A percentile compares a stretch with the other conserved stretches of the same genome.
Evolutionary conservation across 2,113 vertebrate genomes (phyloP).

Genomic region (Fregetta grallaria): DNA sequence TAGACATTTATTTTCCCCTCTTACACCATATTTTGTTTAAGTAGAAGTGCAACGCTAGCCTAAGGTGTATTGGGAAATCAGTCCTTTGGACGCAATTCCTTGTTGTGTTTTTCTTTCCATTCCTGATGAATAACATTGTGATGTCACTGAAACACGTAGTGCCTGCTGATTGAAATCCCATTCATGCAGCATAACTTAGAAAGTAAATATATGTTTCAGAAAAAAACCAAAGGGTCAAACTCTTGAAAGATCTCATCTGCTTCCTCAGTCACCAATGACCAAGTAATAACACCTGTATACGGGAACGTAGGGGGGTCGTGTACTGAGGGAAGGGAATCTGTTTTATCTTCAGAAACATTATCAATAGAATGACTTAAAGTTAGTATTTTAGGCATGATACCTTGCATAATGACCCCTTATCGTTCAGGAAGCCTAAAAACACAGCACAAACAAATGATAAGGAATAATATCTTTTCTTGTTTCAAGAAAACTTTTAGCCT

Average conservation of each 20-base stretch:
- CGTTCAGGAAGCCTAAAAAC: background rate
- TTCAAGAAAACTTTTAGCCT: background rate
- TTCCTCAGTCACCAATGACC: background rate
- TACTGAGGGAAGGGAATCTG: background rate
- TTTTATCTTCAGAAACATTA: background rate
- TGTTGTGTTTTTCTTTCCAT: background rate
- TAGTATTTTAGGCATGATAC: background rate
- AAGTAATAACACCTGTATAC: background rate
- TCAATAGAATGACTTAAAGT: background rate
- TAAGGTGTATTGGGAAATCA: slow-evolving; percentile 59
- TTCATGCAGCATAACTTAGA: background rate
- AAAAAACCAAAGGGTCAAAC: background rate
- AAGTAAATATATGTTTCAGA: background rate
- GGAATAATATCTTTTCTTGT: background rate
- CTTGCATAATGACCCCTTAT: background rate
- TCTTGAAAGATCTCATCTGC: background rate
- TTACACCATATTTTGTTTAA: slow-evolving; percentile 54
- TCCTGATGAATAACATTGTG: background rate
- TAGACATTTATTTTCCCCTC: slow-evolving; percentile 51
- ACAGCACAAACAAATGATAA: background rate
- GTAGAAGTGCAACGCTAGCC: slow-evolving; percentile 29
- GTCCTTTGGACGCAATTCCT: slow-evolving; percentile 36
- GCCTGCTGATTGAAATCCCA: background rate
- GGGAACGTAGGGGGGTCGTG: background rate
- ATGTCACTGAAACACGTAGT: background rate